Base-by-base conservation (phyloP, 1,140 invertebrate species). In the Glossosoma conforme region DNA sequence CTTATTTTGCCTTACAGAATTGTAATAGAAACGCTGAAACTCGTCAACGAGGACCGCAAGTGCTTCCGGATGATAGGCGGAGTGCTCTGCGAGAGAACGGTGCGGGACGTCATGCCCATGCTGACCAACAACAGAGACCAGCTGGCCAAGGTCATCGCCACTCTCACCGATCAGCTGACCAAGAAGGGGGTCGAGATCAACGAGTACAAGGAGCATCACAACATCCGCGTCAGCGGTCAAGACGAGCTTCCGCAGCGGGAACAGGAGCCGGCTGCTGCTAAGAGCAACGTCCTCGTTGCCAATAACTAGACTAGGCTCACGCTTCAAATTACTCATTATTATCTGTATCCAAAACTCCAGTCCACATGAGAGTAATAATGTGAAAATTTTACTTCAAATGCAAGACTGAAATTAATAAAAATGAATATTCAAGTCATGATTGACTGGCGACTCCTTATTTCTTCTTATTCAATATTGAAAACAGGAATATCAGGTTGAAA, bases 31-130 rank as follows among this genome's bases (percentile, higher is more conserved):
- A 94, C 92, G 19, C 71, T 98, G 33, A 86, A 93, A 72, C 85
- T 85, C 43, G 85, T 95, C 2, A 87, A 93, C 60, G 81, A 79
- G 15, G 81, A 84, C 36, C 81, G 93, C 60, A 95, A 92, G 69
- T 98, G 94, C 69, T 98, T 89, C 65, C 81, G 93, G 62, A 84
- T 97, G 78, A 84, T 97, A 55, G 94, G 94, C 24, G 93, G 93
- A 11, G 86, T 97, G 37, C 74, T 98, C 32, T 92, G 94, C 57
- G 93, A 97, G 74, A 77, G 89, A 59, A 94, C 88, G 17, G 94
- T 97, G 0, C 86, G 86, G 64, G 91, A 95, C 58, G 88, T 97
- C 14, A 68, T 96, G 58, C 94, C 94, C 18, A 84, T 86, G 44
- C 73, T 98, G 44, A 69, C 80, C 35, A 78, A 79, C 46, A 97